Evolutionary conservation across 2,113 vertebrate genomes (phyloP).

Genomic region (Porphyrio hochstetteri): DNA sequence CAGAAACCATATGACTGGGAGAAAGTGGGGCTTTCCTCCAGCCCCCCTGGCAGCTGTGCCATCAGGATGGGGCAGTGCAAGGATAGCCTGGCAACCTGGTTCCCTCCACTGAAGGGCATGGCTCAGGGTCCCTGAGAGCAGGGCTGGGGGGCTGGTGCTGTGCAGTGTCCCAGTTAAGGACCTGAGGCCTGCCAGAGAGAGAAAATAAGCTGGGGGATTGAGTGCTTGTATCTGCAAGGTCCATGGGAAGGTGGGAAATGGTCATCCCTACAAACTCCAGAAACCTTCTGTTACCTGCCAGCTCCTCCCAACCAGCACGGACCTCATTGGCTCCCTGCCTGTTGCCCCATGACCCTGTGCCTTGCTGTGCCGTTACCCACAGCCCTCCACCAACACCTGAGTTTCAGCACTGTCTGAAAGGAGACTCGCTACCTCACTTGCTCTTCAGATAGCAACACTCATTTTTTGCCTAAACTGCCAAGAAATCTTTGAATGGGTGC

Average conservation of each 20-base stretch:
- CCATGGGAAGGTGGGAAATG: not conserved
- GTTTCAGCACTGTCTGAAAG: not conserved
- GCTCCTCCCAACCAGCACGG: not conserved
- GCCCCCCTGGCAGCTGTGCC: fast-evolving
- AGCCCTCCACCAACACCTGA: not conserved
- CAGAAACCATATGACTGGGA: not conserved
- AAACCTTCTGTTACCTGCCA: not conserved
- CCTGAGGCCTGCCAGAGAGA: not conserved
- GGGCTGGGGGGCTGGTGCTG: not conserved
- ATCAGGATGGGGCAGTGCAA: not conserved
- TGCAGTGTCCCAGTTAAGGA: not conserved
- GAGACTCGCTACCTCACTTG: not conserved
- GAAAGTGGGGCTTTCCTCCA: fast-evolving
- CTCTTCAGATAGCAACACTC: fast-evolving
- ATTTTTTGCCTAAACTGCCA: not conserved
- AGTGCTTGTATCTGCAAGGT: fast-evolving
- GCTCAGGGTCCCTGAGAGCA: not conserved
- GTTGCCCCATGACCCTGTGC: not conserved
- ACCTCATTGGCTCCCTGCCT: fast-evolving
- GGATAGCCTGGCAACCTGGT: not conserved
- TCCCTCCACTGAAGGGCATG: not conserved
- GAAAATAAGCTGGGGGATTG: not conserved
- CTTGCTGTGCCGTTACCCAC: not conserved
- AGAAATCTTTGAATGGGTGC: not conserved
- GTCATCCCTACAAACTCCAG: not conserved